Base-by-base conservation (phyloP, 1,140 invertebrate species). In the Lysiphlebus fabarum region DNA sequence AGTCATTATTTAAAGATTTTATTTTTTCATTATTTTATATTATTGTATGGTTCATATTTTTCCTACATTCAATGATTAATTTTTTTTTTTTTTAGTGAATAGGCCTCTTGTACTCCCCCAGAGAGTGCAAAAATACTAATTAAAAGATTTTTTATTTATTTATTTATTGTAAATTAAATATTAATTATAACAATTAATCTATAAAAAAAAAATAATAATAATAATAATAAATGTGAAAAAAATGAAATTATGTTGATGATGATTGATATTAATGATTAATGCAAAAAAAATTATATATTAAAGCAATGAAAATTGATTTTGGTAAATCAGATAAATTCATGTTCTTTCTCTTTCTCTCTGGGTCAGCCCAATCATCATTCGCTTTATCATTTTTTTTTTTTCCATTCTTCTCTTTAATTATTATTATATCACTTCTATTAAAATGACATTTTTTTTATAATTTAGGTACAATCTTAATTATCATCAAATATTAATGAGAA, bases 391-490 rank as follows among this genome's bases (percentile, higher is more conserved):
- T 51, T 51, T 1, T 26, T 26, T n/a, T 65, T 62, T 59, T 62
- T 55, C 58, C 40, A 41, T 59, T 62, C 17, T 26, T 26, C 17
- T 26, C 17, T 26, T 61, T 71, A 47, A 62, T 68, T 67, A 69
- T 72, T 26, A 26, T 66, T 69, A 73, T 77, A 76, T 76, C 75
- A 76, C 70, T 79, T 74, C 72, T 75, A 74, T 73, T 59, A n/a
- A 62, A 54, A 78, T 76, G 68, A 72, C 76, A 75, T 26, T 26
- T 26, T 26, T 74, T 45, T 45, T 74, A 78, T 78, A 79, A 79
- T 79, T 79, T 79, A 79, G 76, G 77, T 79, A 79, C 74, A 77
- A 77, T 77, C 74, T 79, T 79, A 78, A 76, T 79, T 78, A 77
- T n/a, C 17, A 26, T 59, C 72, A 72, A 79, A 79, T 78, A 79